These are phyloP conservation scores for Cinclus mexicanus DNA, from an alignment of 2,113 vertebrate genomes.

Conservation along the genomic window DNA sequence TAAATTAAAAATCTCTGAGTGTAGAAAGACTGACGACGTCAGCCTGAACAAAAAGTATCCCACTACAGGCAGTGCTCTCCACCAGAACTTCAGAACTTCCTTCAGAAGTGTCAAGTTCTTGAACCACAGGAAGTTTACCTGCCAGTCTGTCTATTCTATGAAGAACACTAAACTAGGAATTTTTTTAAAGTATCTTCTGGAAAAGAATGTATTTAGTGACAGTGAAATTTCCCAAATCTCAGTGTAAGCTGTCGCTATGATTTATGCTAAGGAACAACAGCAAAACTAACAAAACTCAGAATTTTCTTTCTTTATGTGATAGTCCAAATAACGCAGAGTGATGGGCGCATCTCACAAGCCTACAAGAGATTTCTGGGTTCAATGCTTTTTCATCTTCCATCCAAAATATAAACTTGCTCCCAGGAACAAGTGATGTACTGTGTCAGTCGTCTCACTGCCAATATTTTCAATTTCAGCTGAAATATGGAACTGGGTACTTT, in stretches of 20 bases:
- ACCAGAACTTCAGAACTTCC: neutral
- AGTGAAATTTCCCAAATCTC: neutral
- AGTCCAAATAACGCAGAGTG: neutral
- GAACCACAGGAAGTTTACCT: neutral
- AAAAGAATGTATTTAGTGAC: neutral
- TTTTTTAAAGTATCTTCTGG: neutral
- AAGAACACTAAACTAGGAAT: neutral
- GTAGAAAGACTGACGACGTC: neutral
- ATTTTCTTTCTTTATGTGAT: neutral
- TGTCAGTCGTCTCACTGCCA: neutral
- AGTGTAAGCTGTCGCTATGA: neutral
- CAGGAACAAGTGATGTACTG: neutral
- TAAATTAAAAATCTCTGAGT: neutral
- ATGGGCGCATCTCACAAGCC: neutral
- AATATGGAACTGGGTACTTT: neutral
- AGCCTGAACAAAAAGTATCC: neutral
- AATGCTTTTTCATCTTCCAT: neutral
- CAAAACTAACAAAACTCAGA: neutral
- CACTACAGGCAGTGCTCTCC: neutral
- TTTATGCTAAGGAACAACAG: neutral
- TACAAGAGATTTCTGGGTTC: neutral
- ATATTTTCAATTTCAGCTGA: neutral
- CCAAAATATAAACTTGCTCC: neutral
- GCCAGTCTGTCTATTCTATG: neutral
- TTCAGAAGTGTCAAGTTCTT: neutral